phyloP scores from a whole-genome alignment of 2,113 vertebrate species.

The Merops nubicus region DNA sequence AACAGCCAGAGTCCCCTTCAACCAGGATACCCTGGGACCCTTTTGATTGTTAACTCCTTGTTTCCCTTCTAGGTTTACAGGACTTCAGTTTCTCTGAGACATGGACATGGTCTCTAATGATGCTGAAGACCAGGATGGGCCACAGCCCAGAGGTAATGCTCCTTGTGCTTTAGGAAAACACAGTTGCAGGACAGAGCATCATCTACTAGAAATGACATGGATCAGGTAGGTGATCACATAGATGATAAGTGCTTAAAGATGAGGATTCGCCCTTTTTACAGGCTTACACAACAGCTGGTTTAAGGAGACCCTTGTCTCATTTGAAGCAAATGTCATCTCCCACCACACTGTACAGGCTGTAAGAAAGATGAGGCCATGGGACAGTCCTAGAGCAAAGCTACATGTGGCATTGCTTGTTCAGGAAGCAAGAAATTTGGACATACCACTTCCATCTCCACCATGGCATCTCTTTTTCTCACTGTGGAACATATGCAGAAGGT shows the following conservation, averaged over 20 bases:
- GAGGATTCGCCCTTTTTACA: not conserved
- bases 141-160: not conserved
- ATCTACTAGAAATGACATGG: accelerated
- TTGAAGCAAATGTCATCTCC: not conserved
- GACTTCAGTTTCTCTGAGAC: not conserved
- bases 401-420: not conserved
- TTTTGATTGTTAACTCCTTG: not conserved
- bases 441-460: not conserved
- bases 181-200: not conserved
- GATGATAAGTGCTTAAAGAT: not conserved
- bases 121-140: not conserved
- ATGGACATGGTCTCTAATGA: not conserved
- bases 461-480: not conserved
- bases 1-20: not conserved
- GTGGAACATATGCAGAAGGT: not conserved
- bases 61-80: not conserved
- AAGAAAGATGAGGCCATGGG: not conserved
- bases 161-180: not conserved
- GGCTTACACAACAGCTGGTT: not conserved
- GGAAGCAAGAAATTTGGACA: not conserved
- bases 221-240: not conserved
- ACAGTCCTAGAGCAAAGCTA: not conserved
- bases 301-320: not conserved
- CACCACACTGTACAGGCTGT: not conserved
- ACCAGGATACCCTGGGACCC: not conserved